Evolutionary conservation across 2,888 invertebrate species (phyloP), one percentile per base, ranked within the genome.

Genomic region (Catocala sponsa): DNA sequence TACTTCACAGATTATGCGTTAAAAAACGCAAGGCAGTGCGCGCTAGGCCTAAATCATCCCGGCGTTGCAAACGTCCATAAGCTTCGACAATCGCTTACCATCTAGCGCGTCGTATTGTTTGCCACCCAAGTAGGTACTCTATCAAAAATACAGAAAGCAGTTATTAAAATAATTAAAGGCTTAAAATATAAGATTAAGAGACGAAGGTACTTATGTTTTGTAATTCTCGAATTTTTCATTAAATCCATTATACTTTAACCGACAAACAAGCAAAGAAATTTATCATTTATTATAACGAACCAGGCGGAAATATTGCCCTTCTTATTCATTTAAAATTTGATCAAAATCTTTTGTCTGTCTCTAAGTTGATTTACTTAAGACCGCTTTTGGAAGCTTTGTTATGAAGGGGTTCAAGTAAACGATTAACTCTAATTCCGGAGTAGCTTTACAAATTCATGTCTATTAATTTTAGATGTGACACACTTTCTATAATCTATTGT

Each of bases 381-480:
- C 57, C 46, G 64, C 66, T 70, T 65, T 68, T 52, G 50, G 61
- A 69, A 55, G 64, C 55, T 72, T 69, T 68, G 68, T 70, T 73
- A 68, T 59, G 35, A 65, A 52, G 57, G 59, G 73, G 48, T 57
- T 64, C 55, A 68, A 68, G 61, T 74, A 65, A 68, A 66, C 72
- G 68, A 80, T 79, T 79, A 72, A 76, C 70, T 73, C 60, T 61
- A 72, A 74, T 78, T 75, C 72, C 53, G 62, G 55, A 70, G 59
- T 72, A 65, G 62, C 70, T 75, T 73, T 66, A 70, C 72, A 76
- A 76, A 76, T 76, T 76, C 74, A 74, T 76, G 75, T 78, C 72
- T 71, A 63, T 55, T 67, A 74, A 70, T 73, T 74, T 73, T 74
- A 64, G 72, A 73, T 60, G 69, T 65, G 69, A 56, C 68, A 73